A percentile compares a stretch with the other conserved stretches of the same genome.
Conservation (phyloP, 2,797 vertebrate species). For the Sebastes oblongus region DNA sequence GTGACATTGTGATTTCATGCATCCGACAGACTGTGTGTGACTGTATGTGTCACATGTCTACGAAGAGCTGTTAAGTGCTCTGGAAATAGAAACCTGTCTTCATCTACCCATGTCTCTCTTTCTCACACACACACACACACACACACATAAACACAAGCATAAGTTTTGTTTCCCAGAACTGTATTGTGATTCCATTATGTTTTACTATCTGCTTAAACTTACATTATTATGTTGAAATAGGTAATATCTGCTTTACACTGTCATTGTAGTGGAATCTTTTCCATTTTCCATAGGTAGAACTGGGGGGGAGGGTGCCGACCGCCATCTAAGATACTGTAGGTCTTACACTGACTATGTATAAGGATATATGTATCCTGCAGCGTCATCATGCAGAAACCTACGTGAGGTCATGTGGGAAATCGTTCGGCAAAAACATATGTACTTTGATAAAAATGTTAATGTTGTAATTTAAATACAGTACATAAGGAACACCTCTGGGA, state of each 20-base stretch:
- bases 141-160: background rate
- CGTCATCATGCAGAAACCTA: too few species aligned
- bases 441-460: too few species aligned
- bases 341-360: too few species aligned
- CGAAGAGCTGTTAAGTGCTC: conserved; percentile 30
- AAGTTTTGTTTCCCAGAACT: background rate
- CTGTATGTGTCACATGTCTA: conserved; percentile 36
- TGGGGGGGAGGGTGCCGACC: too few species aligned
- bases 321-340: too few species aligned
- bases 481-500: too few species aligned
- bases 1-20: conserved; percentile 42
- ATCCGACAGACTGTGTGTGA: conserved; percentile 20
- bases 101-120: background rate
- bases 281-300: too few species aligned
- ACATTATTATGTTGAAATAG: background rate
- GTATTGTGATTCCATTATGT: background rate
- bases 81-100: conserved; percentile 35
- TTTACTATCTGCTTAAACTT: background rate
- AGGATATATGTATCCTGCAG: too few species aligned
- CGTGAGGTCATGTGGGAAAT: background rate
- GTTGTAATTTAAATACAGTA: too few species aligned
- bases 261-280: background rate
- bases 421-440: background rate
- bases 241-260: background rate
- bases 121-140: background rate